These are phyloP conservation scores for Gambusia holbrooki DNA, from an alignment of 2,113 vertebrate genomes.

Conservation along the genomic window DNA sequence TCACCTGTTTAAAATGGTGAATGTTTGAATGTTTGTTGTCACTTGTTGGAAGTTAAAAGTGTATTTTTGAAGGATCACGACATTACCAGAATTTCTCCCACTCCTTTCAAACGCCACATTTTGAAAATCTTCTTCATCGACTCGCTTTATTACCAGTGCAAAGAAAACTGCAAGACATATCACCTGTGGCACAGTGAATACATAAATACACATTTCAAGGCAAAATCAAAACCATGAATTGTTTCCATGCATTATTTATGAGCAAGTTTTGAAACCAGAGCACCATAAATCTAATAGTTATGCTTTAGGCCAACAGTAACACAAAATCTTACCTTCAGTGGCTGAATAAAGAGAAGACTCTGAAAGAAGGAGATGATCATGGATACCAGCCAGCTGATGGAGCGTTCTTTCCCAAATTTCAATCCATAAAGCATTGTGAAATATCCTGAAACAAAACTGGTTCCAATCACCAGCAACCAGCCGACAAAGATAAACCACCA, in stretches of 20 bases:
- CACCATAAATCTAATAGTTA: neutral
- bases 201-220: neutral
- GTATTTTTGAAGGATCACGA: neutral
- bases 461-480: constrained; percentile 87
- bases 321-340: constrained; percentile 85
- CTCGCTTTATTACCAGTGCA: constrained; percentile 87
- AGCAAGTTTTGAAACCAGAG: neutral
- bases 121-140: constrained; percentile 85
- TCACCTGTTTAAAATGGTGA: constrained; percentile 68
- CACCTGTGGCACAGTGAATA: constrained; percentile 77
- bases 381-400: constrained; percentile 91
- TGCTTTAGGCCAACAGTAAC: neutral
- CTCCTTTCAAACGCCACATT: constrained; percentile 38
- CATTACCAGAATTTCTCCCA: constrained; percentile 53
- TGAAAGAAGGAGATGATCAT: constrained; percentile 89
- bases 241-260: neutral
- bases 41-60: neutral
- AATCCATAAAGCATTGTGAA: constrained; percentile 92
- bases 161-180: constrained; percentile 91
- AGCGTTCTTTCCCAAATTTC: constrained; percentile 87
- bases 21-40: neutral
- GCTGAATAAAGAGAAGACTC: constrained; percentile 90
- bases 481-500: constrained; percentile 91
- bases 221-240: neutral
- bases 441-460: constrained; percentile 84